Percentiles rank a stretch among this genome's conserved stretches.
These are phyloP conservation scores for Poecilia gillii DNA, from an alignment of 2,797 vertebrate genomes.

Conservation along the genomic window DNA sequence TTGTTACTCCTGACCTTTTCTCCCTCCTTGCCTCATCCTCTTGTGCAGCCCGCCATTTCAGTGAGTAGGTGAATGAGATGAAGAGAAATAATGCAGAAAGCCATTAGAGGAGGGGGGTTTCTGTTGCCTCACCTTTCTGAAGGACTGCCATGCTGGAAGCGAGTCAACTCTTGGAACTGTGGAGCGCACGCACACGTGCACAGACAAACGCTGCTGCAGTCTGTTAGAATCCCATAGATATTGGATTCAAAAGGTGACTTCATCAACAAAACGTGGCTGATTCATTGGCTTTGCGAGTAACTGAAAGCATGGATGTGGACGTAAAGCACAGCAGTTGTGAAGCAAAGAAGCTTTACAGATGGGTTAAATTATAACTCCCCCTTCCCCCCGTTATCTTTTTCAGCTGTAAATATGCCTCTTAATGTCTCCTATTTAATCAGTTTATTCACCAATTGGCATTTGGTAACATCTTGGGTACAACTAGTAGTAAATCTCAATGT, in stretches of 20 bases:
- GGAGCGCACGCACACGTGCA: slow-evolving; percentile 12
- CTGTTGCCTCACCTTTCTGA: slow-evolving; percentile 64
- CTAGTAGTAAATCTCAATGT: slow-evolving; percentile 13
- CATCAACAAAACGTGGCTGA: slow-evolving; percentile 43
- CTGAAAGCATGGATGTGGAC: slow-evolving; percentile 43
- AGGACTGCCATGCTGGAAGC: slow-evolving; percentile 61
- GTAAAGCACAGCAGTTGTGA: slow-evolving; percentile 14
- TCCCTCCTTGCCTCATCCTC: slow-evolving; percentile 1
- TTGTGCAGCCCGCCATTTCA: slow-evolving; percentile 29
- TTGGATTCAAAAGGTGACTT: slow-evolving; percentile 66
- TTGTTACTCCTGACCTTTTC: slow-evolving; percentile 58
- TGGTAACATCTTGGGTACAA: slow-evolving; percentile 5
- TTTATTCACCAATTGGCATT: slow-evolving; percentile 6
- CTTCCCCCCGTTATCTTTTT: slow-evolving; percentile 9
- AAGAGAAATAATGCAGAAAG: slow-evolving; percentile 57
- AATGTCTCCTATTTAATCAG: slow-evolving; percentile 6
- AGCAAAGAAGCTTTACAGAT: slow-evolving; percentile 19
- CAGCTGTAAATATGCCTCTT: slow-evolving; percentile 13
- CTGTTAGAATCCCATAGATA: slow-evolving; percentile 56
- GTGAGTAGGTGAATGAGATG: slow-evolving; percentile 33
- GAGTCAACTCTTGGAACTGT: slow-evolving; percentile 58
- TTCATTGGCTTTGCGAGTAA: slow-evolving; percentile 58
- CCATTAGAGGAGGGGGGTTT: slow-evolving; percentile 42
- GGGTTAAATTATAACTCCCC: slow-evolving; percentile 21
- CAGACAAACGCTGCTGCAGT: slow-evolving; percentile 57